Base-by-base conservation (phyloP, 2,113 vertebrate genomes). In the Regulus satrapa region DNA sequence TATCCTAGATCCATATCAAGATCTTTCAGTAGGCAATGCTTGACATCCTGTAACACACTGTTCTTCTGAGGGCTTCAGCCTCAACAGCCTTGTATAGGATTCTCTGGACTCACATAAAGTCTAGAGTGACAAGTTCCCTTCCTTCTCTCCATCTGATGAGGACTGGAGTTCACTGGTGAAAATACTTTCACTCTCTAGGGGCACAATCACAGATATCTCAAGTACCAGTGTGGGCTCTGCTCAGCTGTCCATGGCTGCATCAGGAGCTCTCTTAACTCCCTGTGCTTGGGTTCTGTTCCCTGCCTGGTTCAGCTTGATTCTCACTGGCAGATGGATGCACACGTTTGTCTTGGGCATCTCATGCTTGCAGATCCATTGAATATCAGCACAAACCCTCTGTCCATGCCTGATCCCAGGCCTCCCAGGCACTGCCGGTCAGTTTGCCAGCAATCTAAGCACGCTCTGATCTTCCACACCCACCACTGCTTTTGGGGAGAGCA, bases 341-440 rank as follows among this genome's bases (percentile, higher is more conserved):
- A 2, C 0, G 0, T 23, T 62, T 13, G 7, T 56, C 56, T 79
- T 10, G 1, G 68, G 31, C 28, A 23, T 43, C 25, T 52, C 38
- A 21, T 23, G 0, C 14, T 68, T 73, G 69, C 25, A 38, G 43
- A 77, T n/a, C 5, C 32, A 6, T 14, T 61, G 32, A 63, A 32
- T 49, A 26, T 49, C 21, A 20, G 26, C 31, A 21, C 9, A 8
- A 26, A 11, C 32, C 17, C 9, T 75, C 32, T 72, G 52, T 45
- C 24, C 2, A 0, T 72, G 34, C 29, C 31, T 63, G 38, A 45
- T 77, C 54, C 34, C 41, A 32, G 14, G 4, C 26, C 5, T 88
- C 18, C 29, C 59, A 16, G 14, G 31, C 45, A 10, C 40, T 81
- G 2, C 13, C 66, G 12, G 17, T 49, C 68, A 63, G 29, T 68